Conservation (phyloP, 2,888 invertebrate species). For the Melieria omissa region DNA sequence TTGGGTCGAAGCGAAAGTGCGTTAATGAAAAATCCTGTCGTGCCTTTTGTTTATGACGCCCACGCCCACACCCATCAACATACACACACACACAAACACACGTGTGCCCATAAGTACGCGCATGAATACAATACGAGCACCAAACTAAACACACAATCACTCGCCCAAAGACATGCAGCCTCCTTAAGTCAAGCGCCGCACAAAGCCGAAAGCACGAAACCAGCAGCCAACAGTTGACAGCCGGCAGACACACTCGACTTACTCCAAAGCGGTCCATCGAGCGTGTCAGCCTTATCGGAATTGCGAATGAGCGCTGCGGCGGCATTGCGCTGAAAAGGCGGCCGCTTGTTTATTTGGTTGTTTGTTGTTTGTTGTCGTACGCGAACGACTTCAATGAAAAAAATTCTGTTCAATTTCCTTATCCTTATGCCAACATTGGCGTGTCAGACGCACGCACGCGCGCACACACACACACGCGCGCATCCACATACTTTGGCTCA, state of each 20-base stretch:
- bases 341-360: too few species aligned
- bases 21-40: conserved; percentile 25
- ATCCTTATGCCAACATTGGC: neutral
- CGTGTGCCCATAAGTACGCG: neutral
- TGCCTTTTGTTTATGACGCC: conserved; percentile 1
- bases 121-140: neutral
- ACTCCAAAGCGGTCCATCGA: neutral
- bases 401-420: conserved; percentile 35
- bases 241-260: conserved; percentile 18
- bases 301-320: neutral
- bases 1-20: neutral
- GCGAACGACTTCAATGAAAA: conserved; percentile 16
- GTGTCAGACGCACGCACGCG: neutral
- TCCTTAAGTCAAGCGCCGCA: conserved; percentile 2
- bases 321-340: too few species aligned
- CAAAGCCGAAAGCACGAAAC: conserved; percentile 1
- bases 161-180: neutral
- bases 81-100: neutral
- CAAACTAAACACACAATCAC: neutral
- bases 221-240: too few species aligned
- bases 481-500: neutral
- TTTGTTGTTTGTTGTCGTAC: too few species aligned
- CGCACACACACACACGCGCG: neutral
- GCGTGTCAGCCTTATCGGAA: neutral
- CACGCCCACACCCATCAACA: neutral